Evolutionary conservation across 2,113 vertebrate species (phyloP).

Genomic region (Phocoena sinus): DNA sequence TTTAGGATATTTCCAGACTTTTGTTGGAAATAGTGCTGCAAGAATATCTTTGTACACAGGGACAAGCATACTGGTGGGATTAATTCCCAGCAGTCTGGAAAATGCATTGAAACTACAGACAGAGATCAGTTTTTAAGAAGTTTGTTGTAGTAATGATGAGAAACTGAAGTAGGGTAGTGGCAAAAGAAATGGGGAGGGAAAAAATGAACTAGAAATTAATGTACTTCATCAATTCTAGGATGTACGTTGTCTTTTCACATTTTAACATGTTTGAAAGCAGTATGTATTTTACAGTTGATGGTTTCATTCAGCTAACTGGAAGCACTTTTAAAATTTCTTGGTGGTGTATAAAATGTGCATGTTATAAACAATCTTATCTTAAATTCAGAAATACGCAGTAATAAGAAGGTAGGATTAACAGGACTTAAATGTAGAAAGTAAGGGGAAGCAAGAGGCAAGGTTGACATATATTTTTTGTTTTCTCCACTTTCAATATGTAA

Average conservation of each 20-base stretch:
- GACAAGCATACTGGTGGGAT: not conserved
- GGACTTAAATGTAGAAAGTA: not conserved
- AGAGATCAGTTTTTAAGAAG: not conserved
- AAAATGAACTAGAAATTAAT: not conserved
- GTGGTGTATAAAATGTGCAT: not conserved
- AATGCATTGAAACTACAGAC: not conserved
- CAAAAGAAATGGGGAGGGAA: not conserved
- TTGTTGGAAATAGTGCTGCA: not conserved
- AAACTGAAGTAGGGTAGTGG: not conserved
- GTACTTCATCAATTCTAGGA: not conserved
- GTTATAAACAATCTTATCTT: not conserved
- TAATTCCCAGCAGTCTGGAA: not conserved
- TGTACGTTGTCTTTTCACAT: not conserved
- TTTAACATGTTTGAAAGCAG: not conserved
- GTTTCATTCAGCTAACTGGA: not conserved
- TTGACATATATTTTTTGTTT: not conserved
- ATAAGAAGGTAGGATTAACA: not conserved
- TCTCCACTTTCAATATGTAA: not conserved
- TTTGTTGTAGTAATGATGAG: not conserved
- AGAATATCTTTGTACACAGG: not conserved
- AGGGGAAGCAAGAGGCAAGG: not conserved
- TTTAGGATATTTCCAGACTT: not conserved
- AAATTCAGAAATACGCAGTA: not conserved
- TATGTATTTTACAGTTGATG: not conserved
- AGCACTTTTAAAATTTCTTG: not conserved